Base-by-base conservation (phyloP, 2,113 vertebrate genomes). In the Ariopsis seemanni region DNA sequence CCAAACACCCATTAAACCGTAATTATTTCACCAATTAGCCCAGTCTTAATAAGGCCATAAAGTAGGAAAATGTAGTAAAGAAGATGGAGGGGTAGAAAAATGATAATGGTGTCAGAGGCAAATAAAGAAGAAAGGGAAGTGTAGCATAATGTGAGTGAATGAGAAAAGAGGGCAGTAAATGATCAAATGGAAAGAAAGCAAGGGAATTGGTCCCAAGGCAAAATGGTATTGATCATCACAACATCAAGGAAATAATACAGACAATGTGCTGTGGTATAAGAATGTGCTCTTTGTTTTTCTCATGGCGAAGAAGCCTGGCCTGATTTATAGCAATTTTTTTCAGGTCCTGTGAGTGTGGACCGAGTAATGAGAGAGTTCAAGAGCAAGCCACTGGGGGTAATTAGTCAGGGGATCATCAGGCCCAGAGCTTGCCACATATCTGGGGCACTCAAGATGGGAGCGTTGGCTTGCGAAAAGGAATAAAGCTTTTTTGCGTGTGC, bases 11-110 rank as follows among this genome's bases (percentile, higher is more conserved):
- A 88, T 90, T 87, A 91, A 57, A 83, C 58, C 27, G 5, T 87
- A 90, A 88, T 90, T 89, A 90, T 82, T 84, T 78, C 50, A 80
- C 65, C 83, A 88, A 84, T 90, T 89, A 91, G n/a, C 84, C 82
- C 50, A 74, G 72, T 82, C 85, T 88, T 85, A 85, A 88, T 91
- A 48, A 53, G 18, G 22, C 48, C 65, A 82, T 75, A 67, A 58
- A 78, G 74, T 5, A 63, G n/a, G 50, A 53, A 75, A 85, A 67
- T 42, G 57, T 17, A 60, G 80, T 58, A 27, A 53, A 77, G 55
- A 65, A 77, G 65, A 82, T 81, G 22, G 58, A 34, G 62, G 7
- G 22, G 42, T 17, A 72, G 22, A 34, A 25, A 69, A 50, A 65
- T 55, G 20, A 58, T 78, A 27, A 88, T 86, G 2, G n/a, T 42